Base-by-base conservation (phyloP, 2,113 vertebrate genomes). In the Marmota monax region DNA sequence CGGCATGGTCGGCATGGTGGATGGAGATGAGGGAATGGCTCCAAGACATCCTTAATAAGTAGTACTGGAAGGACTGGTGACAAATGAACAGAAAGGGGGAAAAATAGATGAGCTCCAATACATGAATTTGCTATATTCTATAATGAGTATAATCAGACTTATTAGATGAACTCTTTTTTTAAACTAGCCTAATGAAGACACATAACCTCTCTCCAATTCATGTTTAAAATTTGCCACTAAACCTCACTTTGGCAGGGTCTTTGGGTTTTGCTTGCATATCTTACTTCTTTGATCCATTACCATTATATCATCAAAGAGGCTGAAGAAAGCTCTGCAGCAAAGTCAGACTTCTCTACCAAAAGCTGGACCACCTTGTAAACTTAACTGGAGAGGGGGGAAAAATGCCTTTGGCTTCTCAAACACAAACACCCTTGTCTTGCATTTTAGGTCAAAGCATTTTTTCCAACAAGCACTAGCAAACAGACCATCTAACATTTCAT, bases 201-300 rank as follows among this genome's bases (percentile, higher is more conserved):
- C 22, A 94, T 56, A 95, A 58, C 27, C 45, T 48, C 27, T 73
- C 34, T 63, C n/a, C 22, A 86, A 39, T 51, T 42, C 56, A 42
- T 74, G 53, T 34, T 90, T 91, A 95, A 77, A 74, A 72, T 84
- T 72, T 93, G 61, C 42, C 58, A 72, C 3, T 86, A 63, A 73
- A 76, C 39, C 37, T 96, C 58, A 37, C 17, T 92, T 83, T 86
- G 72, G 25, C 63, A 16, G 9, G 83, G 58, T 67, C 58, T 84
- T 92, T 79, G 29, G 34, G 32, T 70, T 87, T 63, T 84, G 77
- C n/a, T 63, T 84, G 65, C 5, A 74, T 42, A 79, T 88, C 48
- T 80, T 93, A 86, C 25, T 87, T 70, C 89, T 84, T 92, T 94
- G 42, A 94, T 80, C 48, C n/a, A 53, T 10, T 84, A 65, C 72